Evolutionary conservation across 2,113 vertebrate genomes (phyloP).

Genomic region (Dicaeum eximium): DNA sequence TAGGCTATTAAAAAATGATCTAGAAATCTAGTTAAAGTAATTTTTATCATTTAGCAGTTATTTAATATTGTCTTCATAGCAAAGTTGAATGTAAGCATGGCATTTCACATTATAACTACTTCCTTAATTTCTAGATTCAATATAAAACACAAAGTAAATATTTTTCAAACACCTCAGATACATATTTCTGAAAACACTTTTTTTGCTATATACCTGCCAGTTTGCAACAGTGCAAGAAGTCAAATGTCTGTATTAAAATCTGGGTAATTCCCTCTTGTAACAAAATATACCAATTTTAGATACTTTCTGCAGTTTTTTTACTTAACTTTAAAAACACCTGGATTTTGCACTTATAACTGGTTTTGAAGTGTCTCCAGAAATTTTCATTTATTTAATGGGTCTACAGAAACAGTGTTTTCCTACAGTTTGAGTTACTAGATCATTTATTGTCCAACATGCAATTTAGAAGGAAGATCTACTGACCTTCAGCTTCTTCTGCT

Average conservation of each 20-base stretch:
- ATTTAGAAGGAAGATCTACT: background rate
- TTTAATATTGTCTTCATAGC: background rate
- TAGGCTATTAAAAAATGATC: constrained; percentile 13
- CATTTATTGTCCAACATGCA: background rate
- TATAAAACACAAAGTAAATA: background rate
- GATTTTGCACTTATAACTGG: background rate
- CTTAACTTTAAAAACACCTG: background rate
- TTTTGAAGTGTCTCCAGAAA: background rate
- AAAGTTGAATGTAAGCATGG: background rate
- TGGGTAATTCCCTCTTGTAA: background rate
- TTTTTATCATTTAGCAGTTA: background rate
- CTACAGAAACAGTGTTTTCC: background rate
- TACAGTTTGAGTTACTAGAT: background rate
- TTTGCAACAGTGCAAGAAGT: background rate
- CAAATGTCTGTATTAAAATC: background rate
- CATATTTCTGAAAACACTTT: background rate
- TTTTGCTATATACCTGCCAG: background rate
- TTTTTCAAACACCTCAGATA: background rate
- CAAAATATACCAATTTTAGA: background rate
- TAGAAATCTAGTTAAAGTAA: background rate
- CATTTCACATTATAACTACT: background rate
- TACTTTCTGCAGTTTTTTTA: background rate
- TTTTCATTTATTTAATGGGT: background rate
- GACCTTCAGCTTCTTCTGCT: background rate
- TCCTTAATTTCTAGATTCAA: background rate